Base-by-base conservation (phyloP, 92 coral and sea anemone species). In the Hydrozoanthus gracilis region DNA sequence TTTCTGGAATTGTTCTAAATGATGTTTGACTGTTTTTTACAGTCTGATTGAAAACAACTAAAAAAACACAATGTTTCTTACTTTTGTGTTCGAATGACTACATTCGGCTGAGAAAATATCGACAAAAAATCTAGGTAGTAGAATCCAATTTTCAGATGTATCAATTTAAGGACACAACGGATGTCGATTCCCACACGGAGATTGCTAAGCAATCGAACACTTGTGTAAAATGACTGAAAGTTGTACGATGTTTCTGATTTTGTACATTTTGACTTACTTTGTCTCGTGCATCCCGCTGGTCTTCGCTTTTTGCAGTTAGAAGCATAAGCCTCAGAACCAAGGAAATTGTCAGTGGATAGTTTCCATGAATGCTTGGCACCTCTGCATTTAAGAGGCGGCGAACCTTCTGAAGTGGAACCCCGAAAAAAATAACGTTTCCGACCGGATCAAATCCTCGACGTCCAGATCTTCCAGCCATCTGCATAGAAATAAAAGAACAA, bases 391-490 rank as follows among this genome's bases (percentile, higher is more conserved):
- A 88, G 20, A 93, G 91, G 64, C 96, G 96, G 46, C 88, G 92
- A 13, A 89, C 88, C 77, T 93, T 93, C 8, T 60, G 88, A 72
- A 91, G 80, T 35, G 96, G 96, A 66, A 93, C 85, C 27, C 96
- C 96, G 65, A 87, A 91, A 82, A 93, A 93, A 52, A 93, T 69
- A 4, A 93, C 96, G 54, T 93, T 91, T 11, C 96, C 96, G 27
- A 88, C 50, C 1, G 90, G 93, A 78, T 93, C 96, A 51, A 85
- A 93, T 1, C 96, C 96, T 77, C 96, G 90, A 4, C 96, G 92
- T 9, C 96, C 96, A 18, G 96, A 91, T 49, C 96, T 76, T 20
- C 96, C 96, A 13, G 96, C 88, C 88, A 93, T 93, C 96, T 93
- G 89, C 48, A 44, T 39, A 27, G 2, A 51, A 4, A 5, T 48